Conservation (phyloP, 2,888 invertebrate species). For the Mesorhabditis sp. region DNA sequence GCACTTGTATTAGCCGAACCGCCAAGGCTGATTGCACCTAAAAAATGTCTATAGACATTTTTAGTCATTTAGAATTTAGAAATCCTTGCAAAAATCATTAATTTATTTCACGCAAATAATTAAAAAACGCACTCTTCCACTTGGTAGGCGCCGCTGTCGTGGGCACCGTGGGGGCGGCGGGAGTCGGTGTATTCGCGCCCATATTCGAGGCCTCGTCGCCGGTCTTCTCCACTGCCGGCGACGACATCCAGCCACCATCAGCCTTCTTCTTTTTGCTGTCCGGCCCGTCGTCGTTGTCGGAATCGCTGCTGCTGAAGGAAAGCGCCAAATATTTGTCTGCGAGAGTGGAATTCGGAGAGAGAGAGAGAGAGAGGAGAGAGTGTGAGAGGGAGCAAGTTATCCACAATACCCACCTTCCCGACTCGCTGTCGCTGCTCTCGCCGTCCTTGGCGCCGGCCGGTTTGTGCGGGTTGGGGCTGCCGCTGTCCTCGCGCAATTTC, state of each 20-base stretch:
- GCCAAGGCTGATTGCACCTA: too few relatives aligned
- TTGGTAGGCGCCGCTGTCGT: background rate
- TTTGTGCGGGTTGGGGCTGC: slow-evolving; percentile 47
- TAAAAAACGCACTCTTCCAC: background rate
- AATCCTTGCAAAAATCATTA: too few relatives aligned
- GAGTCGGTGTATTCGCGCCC: too few relatives aligned
- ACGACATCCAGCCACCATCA: background rate
- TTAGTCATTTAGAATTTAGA: too few relatives aligned
- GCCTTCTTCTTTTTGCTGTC: background rate
- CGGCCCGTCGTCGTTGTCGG: background rate
- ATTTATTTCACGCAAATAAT: background rate
- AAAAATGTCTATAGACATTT: too few relatives aligned
- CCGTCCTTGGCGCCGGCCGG: slow-evolving; percentile 35
- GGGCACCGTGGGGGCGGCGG: too few relatives aligned
- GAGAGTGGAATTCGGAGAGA: slow-evolving; percentile 4
- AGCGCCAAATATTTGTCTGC: background rate
- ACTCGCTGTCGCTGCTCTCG: slow-evolving; percentile 16
- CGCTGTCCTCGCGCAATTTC: slow-evolving; percentile 36
- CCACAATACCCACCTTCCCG: background rate
- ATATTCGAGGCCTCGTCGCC: slow-evolving; percentile 15
- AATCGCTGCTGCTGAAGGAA: background rate
- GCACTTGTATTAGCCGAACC: too few relatives aligned
- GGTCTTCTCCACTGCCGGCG: background rate
- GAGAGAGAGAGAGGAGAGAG: background rate
- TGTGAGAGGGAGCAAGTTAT: background rate